Percentiles rank a stretch among this genome's conserved stretches.
These are phyloP conservation scores for Drosophila mettleri DNA, from an alignment of 2,888 invertebrate species.

Conservation along the genomic window DNA sequence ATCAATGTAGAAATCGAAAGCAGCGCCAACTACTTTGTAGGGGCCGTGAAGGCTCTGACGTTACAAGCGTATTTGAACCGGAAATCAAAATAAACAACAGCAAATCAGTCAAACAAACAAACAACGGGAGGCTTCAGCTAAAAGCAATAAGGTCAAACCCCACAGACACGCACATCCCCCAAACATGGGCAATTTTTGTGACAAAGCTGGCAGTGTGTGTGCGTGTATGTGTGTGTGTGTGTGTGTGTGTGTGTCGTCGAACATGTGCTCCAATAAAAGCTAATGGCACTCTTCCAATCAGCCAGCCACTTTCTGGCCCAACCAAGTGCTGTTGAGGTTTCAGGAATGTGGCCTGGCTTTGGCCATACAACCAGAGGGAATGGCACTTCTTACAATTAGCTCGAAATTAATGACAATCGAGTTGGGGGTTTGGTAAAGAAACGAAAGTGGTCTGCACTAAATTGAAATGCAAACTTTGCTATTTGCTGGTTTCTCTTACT, in stretches of 20 bases:
- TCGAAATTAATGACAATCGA: slow-evolving; percentile 44
- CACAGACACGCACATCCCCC: slow-evolving; percentile 7
- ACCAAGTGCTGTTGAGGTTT: slow-evolving; percentile 30
- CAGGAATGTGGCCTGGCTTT: slow-evolving; percentile 2
- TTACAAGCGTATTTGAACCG: slow-evolving; percentile 69
- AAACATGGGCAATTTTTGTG: slow-evolving; percentile 64
- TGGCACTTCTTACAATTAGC: slow-evolving; percentile 60
- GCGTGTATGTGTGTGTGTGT: slow-evolving; percentile 16
- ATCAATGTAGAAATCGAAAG: slow-evolving; percentile 77
- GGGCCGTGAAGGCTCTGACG: slow-evolving; percentile 31
- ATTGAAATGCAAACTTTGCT: slow-evolving; percentile 6
- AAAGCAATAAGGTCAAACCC: slow-evolving; percentile 71
- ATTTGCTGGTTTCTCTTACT: not conserved
- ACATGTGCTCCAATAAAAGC: slow-evolving; percentile 65
- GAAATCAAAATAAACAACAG: slow-evolving; percentile 79
- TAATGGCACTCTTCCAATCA: slow-evolving; percentile 56
- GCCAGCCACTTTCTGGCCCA: slow-evolving; percentile 45
- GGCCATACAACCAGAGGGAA: not conserved
- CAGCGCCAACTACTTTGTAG: slow-evolving; percentile 52
- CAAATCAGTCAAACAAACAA: slow-evolving; percentile 80
- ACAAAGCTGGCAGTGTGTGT: slow-evolving; percentile 45
- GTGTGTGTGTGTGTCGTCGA: slow-evolving; percentile 18
- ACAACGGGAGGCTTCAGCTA: slow-evolving; percentile 51
- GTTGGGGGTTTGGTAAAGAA: slow-evolving; percentile 4
- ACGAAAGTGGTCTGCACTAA: slow-evolving; percentile 9